Conservation (phyloP, 2,797 vertebrate species). For the Hephaestus fuliginosus region DNA sequence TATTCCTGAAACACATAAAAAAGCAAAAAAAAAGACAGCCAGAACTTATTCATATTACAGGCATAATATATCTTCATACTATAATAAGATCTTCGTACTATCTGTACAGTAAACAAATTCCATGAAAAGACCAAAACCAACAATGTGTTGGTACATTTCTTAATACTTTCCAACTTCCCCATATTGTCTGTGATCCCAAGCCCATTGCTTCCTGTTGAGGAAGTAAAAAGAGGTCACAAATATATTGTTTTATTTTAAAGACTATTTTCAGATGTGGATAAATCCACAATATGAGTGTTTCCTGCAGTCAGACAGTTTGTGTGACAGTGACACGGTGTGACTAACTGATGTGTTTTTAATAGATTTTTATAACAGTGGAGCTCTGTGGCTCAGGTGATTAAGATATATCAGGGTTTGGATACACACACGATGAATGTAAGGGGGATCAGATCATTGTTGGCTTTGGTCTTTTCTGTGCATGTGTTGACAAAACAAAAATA, state of each 20-base stretch:
- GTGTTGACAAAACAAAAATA: background rate
- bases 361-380: background rate
- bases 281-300: slow-evolving; percentile 2
- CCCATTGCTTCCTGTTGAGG: background rate
- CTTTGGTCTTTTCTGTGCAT: slow-evolving; percentile 11
- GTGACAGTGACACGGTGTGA: background rate
- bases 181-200: background rate
- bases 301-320: background rate
- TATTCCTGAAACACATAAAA: background rate
- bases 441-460: background rate
- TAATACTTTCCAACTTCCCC: background rate
- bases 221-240: background rate
- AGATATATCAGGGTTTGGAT: background rate
- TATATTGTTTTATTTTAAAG: too few species aligned
- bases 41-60: background rate
- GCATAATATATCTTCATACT: background rate
- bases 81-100: too few species aligned
- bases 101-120: background rate
- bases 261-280: background rate
- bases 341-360: background rate
- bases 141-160: background rate
- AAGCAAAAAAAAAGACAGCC: too few species aligned
- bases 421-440: background rate
- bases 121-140: background rate
- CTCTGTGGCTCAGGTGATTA: background rate